Evolutionary conservation across 2,113 vertebrate species (phyloP).

Genomic region (Festucalex cinctus): DNA sequence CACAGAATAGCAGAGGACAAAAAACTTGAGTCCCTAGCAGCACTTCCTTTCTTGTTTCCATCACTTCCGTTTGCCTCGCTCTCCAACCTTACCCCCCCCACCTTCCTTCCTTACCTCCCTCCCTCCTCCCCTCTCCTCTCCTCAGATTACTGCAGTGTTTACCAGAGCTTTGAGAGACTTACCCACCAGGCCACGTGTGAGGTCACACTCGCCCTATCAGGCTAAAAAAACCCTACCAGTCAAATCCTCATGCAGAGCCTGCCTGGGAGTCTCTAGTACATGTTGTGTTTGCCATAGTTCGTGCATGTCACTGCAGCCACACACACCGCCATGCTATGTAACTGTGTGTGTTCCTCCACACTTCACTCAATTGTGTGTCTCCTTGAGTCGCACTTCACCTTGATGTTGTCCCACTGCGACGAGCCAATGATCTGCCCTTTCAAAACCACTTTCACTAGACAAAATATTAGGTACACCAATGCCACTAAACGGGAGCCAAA

Average conservation of each 20-base stretch:
- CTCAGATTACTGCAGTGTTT: slow-evolving; percentile 69
- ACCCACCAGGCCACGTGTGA: slow-evolving; percentile 59
- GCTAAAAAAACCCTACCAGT: slow-evolving; percentile 49
- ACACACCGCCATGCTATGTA: slow-evolving; percentile 1
- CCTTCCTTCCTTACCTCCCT: neutral
- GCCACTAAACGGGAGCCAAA: neutral
- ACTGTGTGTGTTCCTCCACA: neutral
- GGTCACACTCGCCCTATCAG: slow-evolving; percentile 51
- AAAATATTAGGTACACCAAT: neutral
- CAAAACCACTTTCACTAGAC: neutral
- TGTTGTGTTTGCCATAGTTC: slow-evolving; percentile 19
- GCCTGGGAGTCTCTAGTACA: slow-evolving; percentile 15
- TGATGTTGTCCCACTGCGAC: slow-evolving; percentile 20
- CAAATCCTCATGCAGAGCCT: slow-evolving; percentile 56
- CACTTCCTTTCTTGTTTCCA: neutral
- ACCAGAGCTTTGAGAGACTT: slow-evolving; percentile 66
- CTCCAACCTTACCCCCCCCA: neutral
- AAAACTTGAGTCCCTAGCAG: slow-evolving; percentile 19
- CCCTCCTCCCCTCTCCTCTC: neutral
- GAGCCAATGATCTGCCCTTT: slow-evolving; percentile 29
- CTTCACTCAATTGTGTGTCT: slow-evolving; percentile 17
- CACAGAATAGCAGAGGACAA: slow-evolving; percentile 15
- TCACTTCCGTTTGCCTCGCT: neutral
- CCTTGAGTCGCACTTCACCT: slow-evolving; percentile 28
- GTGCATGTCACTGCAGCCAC: slow-evolving; percentile 16